Conservation (phyloP, 2,113 vertebrate genomes). For the Odocoileus hemionus region DNA sequence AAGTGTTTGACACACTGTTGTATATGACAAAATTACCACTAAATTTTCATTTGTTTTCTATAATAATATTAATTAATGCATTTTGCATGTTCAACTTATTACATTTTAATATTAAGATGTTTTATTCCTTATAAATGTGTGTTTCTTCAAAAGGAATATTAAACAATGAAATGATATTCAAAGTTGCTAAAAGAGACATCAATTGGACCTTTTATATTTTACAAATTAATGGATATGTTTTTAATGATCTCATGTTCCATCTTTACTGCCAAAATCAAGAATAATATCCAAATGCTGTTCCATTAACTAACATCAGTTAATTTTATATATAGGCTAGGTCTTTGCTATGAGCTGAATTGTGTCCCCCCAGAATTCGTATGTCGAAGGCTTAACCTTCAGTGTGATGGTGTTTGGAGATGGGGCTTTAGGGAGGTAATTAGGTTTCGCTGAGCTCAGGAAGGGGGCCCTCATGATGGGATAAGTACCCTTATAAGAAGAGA, state of each 20-base stretch:
- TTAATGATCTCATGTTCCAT: neutral
- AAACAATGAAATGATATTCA: slow-evolving; percentile 14
- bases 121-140: neutral
- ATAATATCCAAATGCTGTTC: neutral
- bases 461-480: neutral
- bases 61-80: neutral
- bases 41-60: neutral
- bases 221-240: slow-evolving; percentile 5
- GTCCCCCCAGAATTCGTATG: neutral
- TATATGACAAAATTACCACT: neutral
- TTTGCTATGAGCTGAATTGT: neutral
- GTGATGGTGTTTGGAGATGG: neutral
- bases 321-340: neutral
- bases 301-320: neutral
- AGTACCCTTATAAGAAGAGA: neutral
- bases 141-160: slow-evolving; percentile 9
- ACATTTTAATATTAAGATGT: neutral
- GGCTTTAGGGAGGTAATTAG: neutral
- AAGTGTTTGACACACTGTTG: neutral
- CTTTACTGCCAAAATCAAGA: slow-evolving; percentile 32
- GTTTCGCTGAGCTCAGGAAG: neutral
- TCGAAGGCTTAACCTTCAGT: neutral
- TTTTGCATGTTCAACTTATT: neutral
- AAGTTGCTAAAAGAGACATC: neutral
- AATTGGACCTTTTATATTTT: neutral